Evolutionary conservation across 2,113 vertebrate species (phyloP), one percentile per base, ranked within the genome.

Genomic region (Gymnobelideus leadbeateri): DNA sequence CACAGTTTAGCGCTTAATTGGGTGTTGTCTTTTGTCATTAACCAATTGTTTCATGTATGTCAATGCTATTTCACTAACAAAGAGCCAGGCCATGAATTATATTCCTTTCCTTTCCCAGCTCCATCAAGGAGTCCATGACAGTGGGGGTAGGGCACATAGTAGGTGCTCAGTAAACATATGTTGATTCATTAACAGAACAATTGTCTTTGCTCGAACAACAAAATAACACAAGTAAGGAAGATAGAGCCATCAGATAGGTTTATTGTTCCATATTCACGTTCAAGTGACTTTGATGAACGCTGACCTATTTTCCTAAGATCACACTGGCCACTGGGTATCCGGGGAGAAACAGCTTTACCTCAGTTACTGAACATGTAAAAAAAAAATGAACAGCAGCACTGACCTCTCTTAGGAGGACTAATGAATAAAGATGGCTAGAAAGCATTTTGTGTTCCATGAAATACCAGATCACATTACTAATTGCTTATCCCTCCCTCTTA

Each of bases 1-100:
- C 68, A 96, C 61, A 92, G 91, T 93, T 92, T 89, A 21, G 91
- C 3, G 61, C 50, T 91, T 91, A 89, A 92, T 54, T 96, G 2
- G 26, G 24, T 90, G 26, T 0, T 14, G 0, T 43, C 94, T 92
- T 94, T 25, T 53, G 54, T 95, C 0, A 92, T 50, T 94, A n/a
- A 94, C 5, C 24, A 28, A 91, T 95, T 10, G 68, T 84, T 84
- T 84, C 68, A 84, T 57, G 1, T 89, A 61, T 91, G 25, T 50
- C 92, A 43, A 52, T 77, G 10, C 84, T 94, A 23, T 77, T 96
- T 94, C 37, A 8, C 90, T 46, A 93, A 92, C 1, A 77, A 92
- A 84, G 68, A 84, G 68, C 68, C 68, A 84, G 68, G 68, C n/a
- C n/a, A 84, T 84, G 19, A 84, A 84, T 84, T 84, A 43, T 23